Evolutionary conservation across 2,888 invertebrate genomes (phyloP), one percentile per base, ranked within the genome.

Genomic region (Folsomia candida): DNA sequence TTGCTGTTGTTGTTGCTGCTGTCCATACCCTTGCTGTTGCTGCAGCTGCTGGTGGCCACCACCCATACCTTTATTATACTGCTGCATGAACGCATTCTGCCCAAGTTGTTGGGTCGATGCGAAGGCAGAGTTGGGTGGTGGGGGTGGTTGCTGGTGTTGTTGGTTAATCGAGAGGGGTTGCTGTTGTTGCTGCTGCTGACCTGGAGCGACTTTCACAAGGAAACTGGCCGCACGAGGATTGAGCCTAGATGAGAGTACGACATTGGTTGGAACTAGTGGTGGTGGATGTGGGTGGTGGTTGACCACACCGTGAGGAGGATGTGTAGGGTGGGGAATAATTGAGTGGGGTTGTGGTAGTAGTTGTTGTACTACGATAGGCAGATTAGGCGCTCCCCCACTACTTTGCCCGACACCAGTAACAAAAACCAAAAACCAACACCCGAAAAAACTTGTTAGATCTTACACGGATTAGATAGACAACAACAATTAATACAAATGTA

Each of bases 211-310:
- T 67, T 78, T 76, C 25, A 54, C 66, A 63, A 76, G 71, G 82
- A 92, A 93, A 81, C 91, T 90, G 0, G 92, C 91, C 2, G 92
- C 91, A 79, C 92, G 88, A 0, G 92, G 91, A 83, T 93, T 93
- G 54, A 93, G 85, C 68, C 91, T 87, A 54, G 89, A 88, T 72
- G 87, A 85, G 24, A 86, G 84, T 28, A 86, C 85, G 73, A 79
- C 77, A 79, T 79, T 79, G 75, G 79, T 76, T 76, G 79, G 77
- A 71, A 76, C 68, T 62, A 71, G 66, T 70, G 70, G 70, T 59
- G 70, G 71, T 67, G 70, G 68, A 4, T 14, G 6, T 59, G 72
- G 71, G 64, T 67, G 64, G 6, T 6, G 18, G 25, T 20, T 11
- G 25, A 9, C 4, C 4, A 37, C 37, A 4, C 4, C 4, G 57